Evolutionary conservation across 2,888 invertebrate genomes (phyloP).

Genomic region (Emmelina monodactyla): DNA sequence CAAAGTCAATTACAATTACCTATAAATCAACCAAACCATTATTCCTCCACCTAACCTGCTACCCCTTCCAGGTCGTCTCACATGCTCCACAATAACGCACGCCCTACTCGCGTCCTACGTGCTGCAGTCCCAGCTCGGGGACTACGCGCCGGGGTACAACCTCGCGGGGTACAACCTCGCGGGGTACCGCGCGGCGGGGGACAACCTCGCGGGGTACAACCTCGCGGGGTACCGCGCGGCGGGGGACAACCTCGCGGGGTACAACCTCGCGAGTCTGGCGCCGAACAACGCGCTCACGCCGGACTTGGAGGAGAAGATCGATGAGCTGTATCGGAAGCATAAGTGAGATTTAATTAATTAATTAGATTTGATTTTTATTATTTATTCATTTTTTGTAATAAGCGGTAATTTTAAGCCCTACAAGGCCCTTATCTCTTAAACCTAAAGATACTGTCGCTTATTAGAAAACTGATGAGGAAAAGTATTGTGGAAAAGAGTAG

Average conservation of each 20-base stretch:
- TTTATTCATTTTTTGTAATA: too few relatives aligned
- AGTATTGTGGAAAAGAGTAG: too few relatives aligned
- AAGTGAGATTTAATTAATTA: constrained; percentile 58
- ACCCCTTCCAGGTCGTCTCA: constrained; percentile 77
- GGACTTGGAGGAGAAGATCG: constrained; percentile 89
- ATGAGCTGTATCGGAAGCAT: constrained; percentile 92
- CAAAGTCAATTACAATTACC: too few relatives aligned
- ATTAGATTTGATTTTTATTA: too few relatives aligned
- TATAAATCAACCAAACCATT: too few relatives aligned
- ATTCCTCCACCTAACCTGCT: too few relatives aligned
- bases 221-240: constrained; percentile 93
- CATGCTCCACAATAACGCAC: constrained; percentile 96
- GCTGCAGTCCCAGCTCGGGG: constrained; percentile 95
- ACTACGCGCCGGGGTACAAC: constrained; percentile 78
- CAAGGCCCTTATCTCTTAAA: too few relatives aligned
- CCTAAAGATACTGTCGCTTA: too few relatives aligned
- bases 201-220: constrained; percentile 67
- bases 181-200: constrained; percentile 85
- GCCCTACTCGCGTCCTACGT: constrained; percentile 87
- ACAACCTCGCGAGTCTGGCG: constrained; percentile 58
- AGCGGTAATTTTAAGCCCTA: too few relatives aligned
- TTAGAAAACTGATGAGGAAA: too few relatives aligned
- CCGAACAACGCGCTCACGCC: constrained; percentile 78
- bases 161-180: constrained; percentile 68
- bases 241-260: constrained; percentile 66